phyloP scores from a whole-genome alignment of 1,140 invertebrate genomes.

The Pachypsylla venusta region DNA sequence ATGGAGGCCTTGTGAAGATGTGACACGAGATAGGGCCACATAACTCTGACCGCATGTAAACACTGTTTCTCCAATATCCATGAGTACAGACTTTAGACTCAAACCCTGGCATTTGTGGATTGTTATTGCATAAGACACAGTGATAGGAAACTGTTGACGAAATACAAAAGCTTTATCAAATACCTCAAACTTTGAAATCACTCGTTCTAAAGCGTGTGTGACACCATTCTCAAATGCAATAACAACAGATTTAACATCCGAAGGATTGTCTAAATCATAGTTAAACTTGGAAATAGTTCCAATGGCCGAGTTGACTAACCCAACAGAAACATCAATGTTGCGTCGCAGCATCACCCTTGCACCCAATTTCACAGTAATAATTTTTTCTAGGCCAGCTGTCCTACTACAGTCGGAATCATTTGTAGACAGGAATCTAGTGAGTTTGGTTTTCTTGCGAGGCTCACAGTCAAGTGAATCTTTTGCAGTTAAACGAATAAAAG shows the following conservation, averaged over 20 bases:
- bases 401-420: neutral
- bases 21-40: constrained; percentile 29
- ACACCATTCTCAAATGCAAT: neutral
- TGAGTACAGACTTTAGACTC: constrained; percentile 26
- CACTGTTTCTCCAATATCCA: constrained; percentile 25
- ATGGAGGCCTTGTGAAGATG: constrained; percentile 23
- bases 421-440: neutral
- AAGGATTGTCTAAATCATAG: constrained; percentile 5
- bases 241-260: neutral
- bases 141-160: constrained; percentile 30
- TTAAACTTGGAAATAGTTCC: constrained; percentile 20
- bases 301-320: constrained; percentile 25
- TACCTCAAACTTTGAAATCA: constrained; percentile 27
- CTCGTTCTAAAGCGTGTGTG: constrained; percentile 20
- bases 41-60: constrained; percentile 29
- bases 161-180: constrained; percentile 25
- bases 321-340: constrained; percentile 28
- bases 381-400: constrained; percentile 21
- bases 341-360: constrained; percentile 25
- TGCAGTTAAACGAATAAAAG: neutral
- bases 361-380: constrained; percentile 25
- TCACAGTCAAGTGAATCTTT: constrained; percentile 3
- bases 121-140: constrained; percentile 29
- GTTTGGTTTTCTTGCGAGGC: neutral
- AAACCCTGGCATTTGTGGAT: constrained; percentile 32